Base-by-base conservation (phyloP, 2,888 invertebrate species). In the Hoplodrina blanda region DNA sequence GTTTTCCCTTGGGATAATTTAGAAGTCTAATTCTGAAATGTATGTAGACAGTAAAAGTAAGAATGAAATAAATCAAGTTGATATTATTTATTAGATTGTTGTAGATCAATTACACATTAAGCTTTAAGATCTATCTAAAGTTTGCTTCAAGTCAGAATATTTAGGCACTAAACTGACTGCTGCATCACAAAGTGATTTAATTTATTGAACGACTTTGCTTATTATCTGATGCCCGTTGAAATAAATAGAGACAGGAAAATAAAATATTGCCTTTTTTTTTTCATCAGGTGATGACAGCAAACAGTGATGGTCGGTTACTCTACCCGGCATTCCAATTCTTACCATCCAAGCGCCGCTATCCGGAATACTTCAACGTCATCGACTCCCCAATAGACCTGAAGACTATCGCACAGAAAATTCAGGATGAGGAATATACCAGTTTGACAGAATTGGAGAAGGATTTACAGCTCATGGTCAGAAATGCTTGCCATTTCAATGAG, bases 401-500 rank as follows among this genome's bases (percentile, higher is more conserved):
- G 94, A 97, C 97, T 72, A 99, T 99, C 68, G 99, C 99, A 0
- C 97, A 97, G 70, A 99, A 98, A 93, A 98, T 99, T 64, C 98
- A 98, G 93, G 97, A 97, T 69, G 97, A 97, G 64, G 97, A 98
- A 66, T 99, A 99, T 90, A 94, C 96, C 0, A 97, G 95, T 78
- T 91, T 99, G 49, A 95, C 96, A 57, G 99, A 99, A 67, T 96
- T 99, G 96, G 99, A 99, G 91, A 97, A 97, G 76, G 99, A 99
- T 96, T 93, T 99, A 52, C 92, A 98, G 80, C 96, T 98, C 64
- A 98, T 99, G 98, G 98, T 98, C 60, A 97, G 98, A 81, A 99
- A 99, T 93, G 99, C 99, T 0, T 99, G 99, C 90, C 96, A 97
- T 20, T 99, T 99, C 90, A 99, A 99, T 91, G 99, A 99, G 89